phyloP scores from a whole-genome alignment of 2,797 vertebrate species.

The Spinus olivaceus region DNA sequence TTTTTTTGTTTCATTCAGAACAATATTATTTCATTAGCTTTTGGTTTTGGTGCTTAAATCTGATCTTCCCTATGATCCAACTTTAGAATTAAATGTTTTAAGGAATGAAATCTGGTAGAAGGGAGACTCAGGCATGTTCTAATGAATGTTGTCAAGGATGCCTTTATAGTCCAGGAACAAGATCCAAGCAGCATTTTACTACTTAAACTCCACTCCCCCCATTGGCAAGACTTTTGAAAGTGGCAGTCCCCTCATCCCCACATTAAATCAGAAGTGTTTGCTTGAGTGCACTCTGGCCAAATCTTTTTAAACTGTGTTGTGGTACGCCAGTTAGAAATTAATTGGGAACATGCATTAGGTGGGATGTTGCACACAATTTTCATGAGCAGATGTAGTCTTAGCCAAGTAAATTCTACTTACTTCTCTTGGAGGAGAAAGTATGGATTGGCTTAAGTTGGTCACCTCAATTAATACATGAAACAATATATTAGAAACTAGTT shows the following conservation, averaged over 20 bases:
- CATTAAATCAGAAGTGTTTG: neutral
- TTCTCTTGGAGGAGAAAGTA: neutral
- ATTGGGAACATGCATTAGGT: neutral
- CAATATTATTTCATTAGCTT: neutral
- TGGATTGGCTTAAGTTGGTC: neutral
- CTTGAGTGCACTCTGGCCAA: neutral
- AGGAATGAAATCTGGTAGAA: neutral
- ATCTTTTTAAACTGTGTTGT: neutral
- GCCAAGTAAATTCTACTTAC: neutral
- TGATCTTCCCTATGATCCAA: neutral
- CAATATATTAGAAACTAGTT: neutral
- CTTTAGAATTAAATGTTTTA: neutral
- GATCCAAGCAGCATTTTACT: neutral
- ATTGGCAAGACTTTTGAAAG: neutral
- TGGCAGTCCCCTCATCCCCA: neutral
- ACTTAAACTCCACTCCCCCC: neutral
- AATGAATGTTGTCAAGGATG: neutral
- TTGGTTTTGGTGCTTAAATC: neutral
- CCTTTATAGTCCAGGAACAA: neutral
- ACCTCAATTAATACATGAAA: neutral
- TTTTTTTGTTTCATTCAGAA: neutral
- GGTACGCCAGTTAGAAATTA: neutral
- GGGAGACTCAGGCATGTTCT: neutral
- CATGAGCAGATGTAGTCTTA: neutral
- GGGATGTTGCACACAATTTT: neutral